These are phyloP conservation scores for Trimorus sp. DNA, from an alignment of 2,888 invertebrate species.

Conservation along the genomic window DNA sequence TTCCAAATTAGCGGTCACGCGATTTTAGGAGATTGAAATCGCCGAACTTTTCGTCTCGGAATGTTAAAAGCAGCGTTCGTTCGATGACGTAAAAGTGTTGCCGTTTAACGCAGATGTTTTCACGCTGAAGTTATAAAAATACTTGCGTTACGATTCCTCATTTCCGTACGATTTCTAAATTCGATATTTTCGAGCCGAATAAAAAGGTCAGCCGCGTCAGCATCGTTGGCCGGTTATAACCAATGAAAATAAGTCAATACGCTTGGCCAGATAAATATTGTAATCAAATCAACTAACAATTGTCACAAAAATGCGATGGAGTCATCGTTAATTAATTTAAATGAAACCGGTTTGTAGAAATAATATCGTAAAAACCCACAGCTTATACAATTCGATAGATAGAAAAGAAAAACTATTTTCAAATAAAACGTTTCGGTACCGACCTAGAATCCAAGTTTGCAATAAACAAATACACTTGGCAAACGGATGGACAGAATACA, in stretches of 20 bases:
- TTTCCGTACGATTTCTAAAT: background rate
- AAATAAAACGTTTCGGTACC: slow-evolving; percentile 7
- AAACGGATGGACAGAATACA: too few relatives aligned
- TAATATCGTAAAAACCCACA: too few relatives aligned
- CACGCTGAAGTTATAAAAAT: slow-evolving; percentile 10
- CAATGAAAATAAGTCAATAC: background rate
- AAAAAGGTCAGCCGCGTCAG: too few relatives aligned
- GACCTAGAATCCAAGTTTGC: slow-evolving; percentile 28
- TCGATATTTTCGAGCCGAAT: slow-evolving; percentile 2
- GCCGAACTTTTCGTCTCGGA: background rate
- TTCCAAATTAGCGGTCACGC: too few relatives aligned
- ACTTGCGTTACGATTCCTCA: slow-evolving; percentile 15
- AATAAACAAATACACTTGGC: background rate
- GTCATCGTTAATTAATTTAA: too few relatives aligned
- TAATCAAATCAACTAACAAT: background rate
- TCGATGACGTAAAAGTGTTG: slow-evolving; percentile 14
- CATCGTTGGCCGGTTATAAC: background rate
- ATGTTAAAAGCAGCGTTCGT: slow-evolving; percentile 6
- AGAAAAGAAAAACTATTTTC: background rate
- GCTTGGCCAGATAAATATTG: background rate
- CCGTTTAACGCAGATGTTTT: slow-evolving; percentile 1
- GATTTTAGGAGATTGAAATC: too few relatives aligned
- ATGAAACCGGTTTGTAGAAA: too few relatives aligned
- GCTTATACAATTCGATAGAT: background rate
- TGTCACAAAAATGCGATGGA: too few relatives aligned